A percentile compares a stretch with the other conserved stretches of the same genome.
Conservation (phyloP, 2,888 invertebrate genomes). For the Lucinisca nassula region DNA sequence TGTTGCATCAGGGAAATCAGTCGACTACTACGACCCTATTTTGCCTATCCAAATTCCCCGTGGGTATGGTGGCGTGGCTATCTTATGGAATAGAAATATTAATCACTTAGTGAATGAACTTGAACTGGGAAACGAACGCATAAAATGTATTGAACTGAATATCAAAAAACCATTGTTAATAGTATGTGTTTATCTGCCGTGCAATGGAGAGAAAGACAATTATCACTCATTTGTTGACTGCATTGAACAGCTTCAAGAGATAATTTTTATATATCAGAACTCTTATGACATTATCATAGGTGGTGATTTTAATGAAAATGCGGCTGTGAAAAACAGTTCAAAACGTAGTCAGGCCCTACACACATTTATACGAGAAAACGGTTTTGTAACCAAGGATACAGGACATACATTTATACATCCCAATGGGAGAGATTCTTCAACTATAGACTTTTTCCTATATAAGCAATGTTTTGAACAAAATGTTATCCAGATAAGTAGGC, state of each 20-base stretch:
- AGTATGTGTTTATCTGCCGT: conserved; percentile 25
- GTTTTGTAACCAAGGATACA: no score
- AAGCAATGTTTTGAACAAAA: no score
- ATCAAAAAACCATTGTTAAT: background rate
- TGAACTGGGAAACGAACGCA: conserved; percentile 11
- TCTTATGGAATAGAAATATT: conserved; percentile 31
- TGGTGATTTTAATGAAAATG: no score
- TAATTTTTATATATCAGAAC: background rate
- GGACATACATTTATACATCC: no score
- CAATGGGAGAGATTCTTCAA: no score
- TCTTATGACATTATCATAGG: conserved; percentile 27
- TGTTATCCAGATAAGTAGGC: no score
- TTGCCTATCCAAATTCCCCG: conserved; percentile 10
- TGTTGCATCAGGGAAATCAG: background rate
- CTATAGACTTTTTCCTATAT: no score
- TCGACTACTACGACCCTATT: conserved; percentile 22
- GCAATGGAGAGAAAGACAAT: conserved; percentile 13
- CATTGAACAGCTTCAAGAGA: conserved; percentile 33
- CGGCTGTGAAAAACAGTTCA: no score
- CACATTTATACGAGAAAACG: no score
- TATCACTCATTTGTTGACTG: no score
- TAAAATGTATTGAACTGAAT: conserved; percentile 30
- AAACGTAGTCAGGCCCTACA: no score
- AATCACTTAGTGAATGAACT: conserved; percentile 9
- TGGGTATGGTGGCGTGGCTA: conserved; percentile 33